These are phyloP conservation scores for Sus scrofa DNA, from an alignment of 2,113 vertebrate species.

Conservation along the genomic window DNA sequence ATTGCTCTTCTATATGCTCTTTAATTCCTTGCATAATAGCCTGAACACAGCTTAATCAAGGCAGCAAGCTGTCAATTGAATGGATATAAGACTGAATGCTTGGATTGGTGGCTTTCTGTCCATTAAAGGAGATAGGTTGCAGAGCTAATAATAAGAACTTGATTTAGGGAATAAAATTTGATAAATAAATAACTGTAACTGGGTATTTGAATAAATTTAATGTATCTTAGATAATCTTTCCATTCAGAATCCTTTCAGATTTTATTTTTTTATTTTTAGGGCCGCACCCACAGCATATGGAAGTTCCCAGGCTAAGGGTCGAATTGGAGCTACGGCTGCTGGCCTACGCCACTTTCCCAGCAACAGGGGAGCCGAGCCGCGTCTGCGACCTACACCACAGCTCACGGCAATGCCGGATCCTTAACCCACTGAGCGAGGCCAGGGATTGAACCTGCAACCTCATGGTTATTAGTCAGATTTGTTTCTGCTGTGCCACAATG, in stretches of 20 bases:
- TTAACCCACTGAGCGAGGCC: too few species aligned
- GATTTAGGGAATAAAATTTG: slow-evolving; percentile 55
- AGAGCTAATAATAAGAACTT: slow-evolving; percentile 26
- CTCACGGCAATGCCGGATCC: too few species aligned
- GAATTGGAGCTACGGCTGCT: too few species aligned
- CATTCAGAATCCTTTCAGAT: background rate
- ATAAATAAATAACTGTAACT: slow-evolving; percentile 47
- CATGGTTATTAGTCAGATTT: too few species aligned
- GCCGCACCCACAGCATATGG: too few species aligned
- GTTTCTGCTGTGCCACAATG: too few species aligned
- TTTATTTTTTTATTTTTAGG: too few species aligned
- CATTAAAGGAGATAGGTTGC: slow-evolving; percentile 22
- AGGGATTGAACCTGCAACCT: too few species aligned
- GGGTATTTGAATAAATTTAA: background rate
- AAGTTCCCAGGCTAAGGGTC: too few species aligned
- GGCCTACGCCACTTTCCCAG: too few species aligned
- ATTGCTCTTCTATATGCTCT: slow-evolving; percentile 3
- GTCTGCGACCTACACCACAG: too few species aligned
- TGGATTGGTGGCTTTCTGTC: background rate
- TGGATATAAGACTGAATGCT: background rate
- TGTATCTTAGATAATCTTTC: background rate
- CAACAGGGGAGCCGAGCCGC: too few species aligned
- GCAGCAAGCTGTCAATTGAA: background rate
- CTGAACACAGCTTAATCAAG: background rate
- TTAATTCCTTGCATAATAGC: background rate